Evolutionary conservation across 2,113 vertebrate genomes (phyloP), one percentile per base, ranked within the genome.

Genomic region (Podocnemis expansa): DNA sequence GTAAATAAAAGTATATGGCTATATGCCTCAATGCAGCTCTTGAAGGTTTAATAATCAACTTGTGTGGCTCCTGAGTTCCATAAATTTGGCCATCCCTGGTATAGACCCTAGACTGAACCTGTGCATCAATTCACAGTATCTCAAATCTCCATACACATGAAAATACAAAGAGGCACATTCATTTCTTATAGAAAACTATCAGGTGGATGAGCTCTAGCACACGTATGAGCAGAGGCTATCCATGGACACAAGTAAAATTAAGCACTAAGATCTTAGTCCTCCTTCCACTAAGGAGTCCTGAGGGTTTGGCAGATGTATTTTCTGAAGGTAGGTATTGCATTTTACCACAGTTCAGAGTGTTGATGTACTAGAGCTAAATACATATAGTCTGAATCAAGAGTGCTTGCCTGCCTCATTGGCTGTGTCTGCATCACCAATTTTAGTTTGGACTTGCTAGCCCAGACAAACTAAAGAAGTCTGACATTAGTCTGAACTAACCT

Each of bases 181-280:
- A 83, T 70, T 89, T 86, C 2, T 34, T 85, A 1, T 73, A 89
- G 76, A 34, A 63, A 63, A n/a, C 12, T 56, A 56, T 34, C 29
- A 29, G 90, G 54, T 38, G 87, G 67, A 22, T 5, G 19, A 47
- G 11, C n/a, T 45, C 67, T 25, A 75, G 21, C 82, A 13, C 0
- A 0, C 88, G 73, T 0, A 21, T 34, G 27, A 24, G 9, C 21
- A 58, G 29, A 1, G 4, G 5, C 34, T 78, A 2, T 10, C 29
- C 22, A n/a, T 24, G 4, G 2, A 13, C 55, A 76, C 4, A 38
- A 31, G 25, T 54, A 76, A 43, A 10, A 52, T 11, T 12, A 52
- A 84, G 58, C 6, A 21, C n/a, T 93, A 67, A 4, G 3, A n/a
- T 52, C 31, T 47, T 34, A 29, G 13, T 14, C 19, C 25, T n/a